These are phyloP conservation scores for Drosophila willistoni DNA, from an alignment of 1,140 invertebrate genomes.

Conservation along the genomic window DNA sequence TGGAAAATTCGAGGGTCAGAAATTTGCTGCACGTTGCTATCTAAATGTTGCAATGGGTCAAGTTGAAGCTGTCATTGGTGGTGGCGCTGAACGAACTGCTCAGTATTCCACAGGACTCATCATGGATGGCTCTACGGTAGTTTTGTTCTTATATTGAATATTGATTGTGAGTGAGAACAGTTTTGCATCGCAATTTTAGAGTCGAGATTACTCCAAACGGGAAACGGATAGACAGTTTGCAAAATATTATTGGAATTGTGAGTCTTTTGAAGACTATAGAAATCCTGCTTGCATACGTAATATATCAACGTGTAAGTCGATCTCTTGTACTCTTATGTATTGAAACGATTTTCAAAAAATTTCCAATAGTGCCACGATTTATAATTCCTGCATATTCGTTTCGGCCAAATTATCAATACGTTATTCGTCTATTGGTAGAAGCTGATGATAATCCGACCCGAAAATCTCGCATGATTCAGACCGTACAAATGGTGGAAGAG, in stretches of 20 bases:
- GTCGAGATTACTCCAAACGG: slow-evolving; percentile 47
- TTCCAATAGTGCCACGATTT: slow-evolving; percentile 27
- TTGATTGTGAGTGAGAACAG: background rate
- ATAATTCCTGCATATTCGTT: slow-evolving; percentile 21
- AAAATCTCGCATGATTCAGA: slow-evolving; percentile 1
- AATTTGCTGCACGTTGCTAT: slow-evolving; percentile 45
- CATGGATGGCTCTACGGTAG: slow-evolving; percentile 37
- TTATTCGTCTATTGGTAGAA: slow-evolving; percentile 24
- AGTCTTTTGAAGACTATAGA: background rate
- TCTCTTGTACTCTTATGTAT: no score
- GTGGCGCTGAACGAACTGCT: background rate
- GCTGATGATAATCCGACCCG: slow-evolving; percentile 34
- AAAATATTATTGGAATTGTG: slow-evolving; percentile 37
- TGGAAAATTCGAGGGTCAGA: background rate
- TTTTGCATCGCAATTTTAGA: slow-evolving; percentile 8
- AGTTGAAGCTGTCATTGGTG: slow-evolving; percentile 46
- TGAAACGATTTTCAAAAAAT: background rate
- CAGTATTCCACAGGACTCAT: background rate
- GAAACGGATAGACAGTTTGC: slow-evolving; percentile 25
- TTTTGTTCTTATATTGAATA: no score
- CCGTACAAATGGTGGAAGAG: background rate
- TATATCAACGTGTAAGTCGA: slow-evolving; percentile 36
- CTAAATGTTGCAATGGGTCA: background rate
- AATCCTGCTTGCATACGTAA: slow-evolving; percentile 24
- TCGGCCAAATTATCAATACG: slow-evolving; percentile 11